A percentile compares a stretch with the other conserved stretches of the same genome.
Evolutionary conservation across 1,140 invertebrate genomes (phyloP).

Genomic region (Trichonephila inaurata): DNA sequence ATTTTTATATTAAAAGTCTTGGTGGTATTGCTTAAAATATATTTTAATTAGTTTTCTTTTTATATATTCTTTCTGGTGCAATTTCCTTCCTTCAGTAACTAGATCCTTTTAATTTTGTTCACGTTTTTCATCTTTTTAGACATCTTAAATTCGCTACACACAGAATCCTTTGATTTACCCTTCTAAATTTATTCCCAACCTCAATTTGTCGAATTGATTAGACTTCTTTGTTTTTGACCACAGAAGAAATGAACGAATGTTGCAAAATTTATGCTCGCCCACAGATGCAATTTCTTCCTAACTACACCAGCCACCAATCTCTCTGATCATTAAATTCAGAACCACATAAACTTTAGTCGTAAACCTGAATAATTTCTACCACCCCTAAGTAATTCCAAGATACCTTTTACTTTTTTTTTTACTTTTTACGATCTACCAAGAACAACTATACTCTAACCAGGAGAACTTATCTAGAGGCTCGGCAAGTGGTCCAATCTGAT

Average conservation of each 20-base stretch:
- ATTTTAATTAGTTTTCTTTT: too few relatives aligned
- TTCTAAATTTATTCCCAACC: neutral
- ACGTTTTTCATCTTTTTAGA: too few relatives aligned
- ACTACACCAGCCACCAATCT: neutral
- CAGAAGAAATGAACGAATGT: neutral
- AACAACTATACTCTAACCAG: neutral
- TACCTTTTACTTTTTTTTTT: neutral
- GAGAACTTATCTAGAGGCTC: neutral
- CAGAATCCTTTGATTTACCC: neutral
- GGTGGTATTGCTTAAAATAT: too few relatives aligned
- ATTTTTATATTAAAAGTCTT: too few relatives aligned
- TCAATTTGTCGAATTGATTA: neutral
- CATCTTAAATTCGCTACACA: neutral
- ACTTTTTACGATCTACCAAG: neutral
- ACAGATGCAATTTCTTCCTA: neutral
- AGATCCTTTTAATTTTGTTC: too few relatives aligned
- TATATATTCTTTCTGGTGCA: too few relatives aligned
- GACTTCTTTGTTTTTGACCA: neutral
- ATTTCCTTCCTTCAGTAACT: too few relatives aligned
- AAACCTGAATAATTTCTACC: conserved; percentile 34
- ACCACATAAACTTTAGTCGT: conserved; percentile 26
- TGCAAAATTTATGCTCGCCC: neutral
- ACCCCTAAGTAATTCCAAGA: conserved; percentile 20
- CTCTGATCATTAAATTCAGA: neutral
- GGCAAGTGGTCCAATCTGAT: conserved; percentile 19